These are phyloP conservation scores for Orcinus orca DNA, from an alignment of 2,113 vertebrate species.

Conservation along the genomic window DNA sequence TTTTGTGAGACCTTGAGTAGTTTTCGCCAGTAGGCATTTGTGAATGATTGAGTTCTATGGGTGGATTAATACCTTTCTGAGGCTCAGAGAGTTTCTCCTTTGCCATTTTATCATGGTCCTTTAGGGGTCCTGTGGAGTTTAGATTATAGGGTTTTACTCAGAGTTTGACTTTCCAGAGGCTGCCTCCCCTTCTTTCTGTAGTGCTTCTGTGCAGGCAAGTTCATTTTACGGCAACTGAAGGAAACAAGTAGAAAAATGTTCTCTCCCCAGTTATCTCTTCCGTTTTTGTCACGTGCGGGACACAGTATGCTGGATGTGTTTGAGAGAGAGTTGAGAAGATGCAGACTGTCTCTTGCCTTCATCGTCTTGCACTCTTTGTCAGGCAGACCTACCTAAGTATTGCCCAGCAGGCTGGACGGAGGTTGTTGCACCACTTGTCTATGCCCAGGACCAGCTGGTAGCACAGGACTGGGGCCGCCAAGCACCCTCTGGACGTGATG, in stretches of 20 bases:
- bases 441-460: neutral
- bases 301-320: neutral
- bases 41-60: constrained; percentile 51
- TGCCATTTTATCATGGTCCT: constrained; percentile 51
- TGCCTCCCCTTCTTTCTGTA: neutral
- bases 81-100: constrained; percentile 38
- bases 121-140: neutral
- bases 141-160: neutral
- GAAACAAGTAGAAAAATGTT: neutral
- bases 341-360: neutral
- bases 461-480: neutral
- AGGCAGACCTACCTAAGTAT: neutral
- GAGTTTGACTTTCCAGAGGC: neutral
- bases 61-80: constrained; percentile 35
- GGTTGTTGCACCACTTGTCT: neutral
- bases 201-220: neutral
- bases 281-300: neutral
- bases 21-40: constrained; percentile 60
- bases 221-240: neutral
- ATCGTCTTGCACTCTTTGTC: neutral
- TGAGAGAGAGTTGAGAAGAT: neutral
- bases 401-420: neutral
- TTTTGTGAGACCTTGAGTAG: constrained; percentile 49
- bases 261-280: neutral
- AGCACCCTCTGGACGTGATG: too few relatives aligned